Evolutionary conservation across 2,113 vertebrate species (phyloP), one percentile per base, ranked within the genome.

Genomic region (Cololabis saira): DNA sequence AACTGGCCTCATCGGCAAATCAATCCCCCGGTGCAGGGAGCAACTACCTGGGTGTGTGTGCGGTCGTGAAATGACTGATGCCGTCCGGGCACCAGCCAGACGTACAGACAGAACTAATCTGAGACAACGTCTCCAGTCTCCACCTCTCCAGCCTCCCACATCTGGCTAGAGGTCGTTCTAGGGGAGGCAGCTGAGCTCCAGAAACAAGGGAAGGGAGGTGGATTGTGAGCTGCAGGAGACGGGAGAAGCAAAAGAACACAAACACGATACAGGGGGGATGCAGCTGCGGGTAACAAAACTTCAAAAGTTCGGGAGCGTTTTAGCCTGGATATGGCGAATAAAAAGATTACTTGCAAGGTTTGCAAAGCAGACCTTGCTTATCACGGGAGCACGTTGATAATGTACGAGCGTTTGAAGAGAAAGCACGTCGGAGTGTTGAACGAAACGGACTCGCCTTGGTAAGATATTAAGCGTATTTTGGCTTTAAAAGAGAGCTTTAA

Each of bases 81-180:
- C 62, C 67, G 57, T 71, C 72, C 69, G 51, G 69, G 74, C 61
- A 60, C 67, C 70, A 82, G 60, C 59, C 58, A 45, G 78, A 77
- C 60, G 56, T 60, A 55, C 69, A 51, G 53, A 78, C 67, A 71
- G 53, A 67, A 61, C 67, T 76, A 78, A 82, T 71, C 27, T 66
- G 33, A 64, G 70, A 61, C 5, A 33, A 80, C 52, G 54, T 41
- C 41, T 27, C 19, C 40, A 19, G 33, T 37, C 33, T 37, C 33
- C 33, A 37, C 33, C 33, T 41, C 45, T 27, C 33, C 40, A 19
- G 44, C 76, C 30, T 55, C 68, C 51, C 47, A 73, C 73, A 67
- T 61, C 62, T 63, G 52, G 50, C 37, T 56, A 59, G 55, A 60
- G 61, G 75, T 63, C 59, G 60, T 19, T 63, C 10, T 15, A 2